Percentiles rank a stretch among this genome's conserved stretches.
These are phyloP conservation scores for Botia kubotai DNA, from an alignment of 2,797 vertebrate species.

Conservation along the genomic window DNA sequence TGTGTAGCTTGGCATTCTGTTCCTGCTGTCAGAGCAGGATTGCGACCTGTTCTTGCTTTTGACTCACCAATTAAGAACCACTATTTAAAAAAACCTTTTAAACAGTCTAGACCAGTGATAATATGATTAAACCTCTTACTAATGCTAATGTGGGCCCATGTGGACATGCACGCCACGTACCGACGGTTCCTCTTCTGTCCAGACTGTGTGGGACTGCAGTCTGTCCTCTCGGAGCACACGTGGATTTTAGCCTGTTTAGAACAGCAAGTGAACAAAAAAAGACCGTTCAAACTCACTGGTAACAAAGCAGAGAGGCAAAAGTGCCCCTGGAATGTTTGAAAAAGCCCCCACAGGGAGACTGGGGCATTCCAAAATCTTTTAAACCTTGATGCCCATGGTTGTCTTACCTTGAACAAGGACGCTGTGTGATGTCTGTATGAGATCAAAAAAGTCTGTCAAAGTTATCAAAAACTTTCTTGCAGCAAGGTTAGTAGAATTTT, in stretches of 20 bases:
- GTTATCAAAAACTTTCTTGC: too few relatives aligned
- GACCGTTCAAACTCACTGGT: constrained; percentile 47
- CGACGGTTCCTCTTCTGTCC: background rate
- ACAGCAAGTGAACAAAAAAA: constrained; percentile 10
- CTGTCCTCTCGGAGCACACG: constrained; percentile 5
- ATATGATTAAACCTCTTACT: too few relatives aligned
- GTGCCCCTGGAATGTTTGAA: constrained; percentile 68
- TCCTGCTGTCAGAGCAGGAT: background rate
- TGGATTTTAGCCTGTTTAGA: constrained; percentile 12
- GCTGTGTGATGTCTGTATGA: background rate
- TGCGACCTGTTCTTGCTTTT: background rate
- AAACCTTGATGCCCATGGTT: constrained; percentile 46
- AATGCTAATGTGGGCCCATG: too few relatives aligned
- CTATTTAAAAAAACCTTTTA: too few relatives aligned
- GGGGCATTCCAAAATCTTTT: constrained; percentile 70
- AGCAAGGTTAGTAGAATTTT: too few relatives aligned
- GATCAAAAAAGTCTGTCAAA: background rate
- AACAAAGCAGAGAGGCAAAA: constrained; percentile 51
- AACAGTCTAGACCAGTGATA: too few relatives aligned
- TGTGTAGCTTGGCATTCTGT: background rate
- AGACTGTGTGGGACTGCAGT: background rate
- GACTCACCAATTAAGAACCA: background rate
- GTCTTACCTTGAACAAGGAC: background rate
- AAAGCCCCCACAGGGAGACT: constrained; percentile 59
- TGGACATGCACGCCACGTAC: background rate